Percentiles rank a stretch among this genome's conserved stretches.
Evolutionary conservation across 2,797 vertebrate genomes (phyloP).

Genomic region (Holocentrus rufus): DNA sequence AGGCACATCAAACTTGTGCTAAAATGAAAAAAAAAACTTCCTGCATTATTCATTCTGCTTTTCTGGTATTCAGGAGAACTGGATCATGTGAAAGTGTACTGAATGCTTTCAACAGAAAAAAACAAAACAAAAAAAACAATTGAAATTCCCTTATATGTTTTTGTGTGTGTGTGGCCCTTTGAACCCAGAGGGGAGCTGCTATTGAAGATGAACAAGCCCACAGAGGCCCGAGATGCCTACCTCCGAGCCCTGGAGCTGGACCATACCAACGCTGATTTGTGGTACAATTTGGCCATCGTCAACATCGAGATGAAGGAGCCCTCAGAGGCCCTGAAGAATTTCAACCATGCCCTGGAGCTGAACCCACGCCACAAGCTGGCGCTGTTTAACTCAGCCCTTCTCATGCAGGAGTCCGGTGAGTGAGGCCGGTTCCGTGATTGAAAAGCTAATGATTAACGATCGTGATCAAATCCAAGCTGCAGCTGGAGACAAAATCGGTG

Average conservation of each 20-base stretch:
- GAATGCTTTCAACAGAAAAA: too few relatives aligned
- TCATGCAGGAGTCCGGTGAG: conserved; percentile 99
- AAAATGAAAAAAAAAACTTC: too few relatives aligned
- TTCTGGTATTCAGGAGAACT: too few relatives aligned
- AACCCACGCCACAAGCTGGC: conserved; percentile 93
- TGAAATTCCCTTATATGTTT: too few relatives aligned
- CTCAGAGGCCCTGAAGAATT: conserved; percentile 92
- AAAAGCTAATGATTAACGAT: background rate
- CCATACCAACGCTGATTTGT: conserved; percentile 92
- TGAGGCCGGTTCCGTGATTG: background rate
- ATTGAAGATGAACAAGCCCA: conserved; percentile 97
- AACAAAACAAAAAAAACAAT: too few relatives aligned
- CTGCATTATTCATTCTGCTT: too few relatives aligned
- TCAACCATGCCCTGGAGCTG: conserved; percentile 93
- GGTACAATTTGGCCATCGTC: conserved; percentile 99
- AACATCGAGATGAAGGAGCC: conserved; percentile 98
- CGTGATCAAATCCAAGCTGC: background rate
- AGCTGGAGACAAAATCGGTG: background rate
- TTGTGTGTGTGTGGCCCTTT: background rate
- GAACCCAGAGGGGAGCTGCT: conserved; percentile 92
- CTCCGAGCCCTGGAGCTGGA: conserved; percentile 93
- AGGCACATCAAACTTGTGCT: too few relatives aligned
- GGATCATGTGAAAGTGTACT: too few relatives aligned
- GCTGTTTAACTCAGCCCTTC: conserved; percentile 94
- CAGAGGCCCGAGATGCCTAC: conserved; percentile 95